Base-by-base conservation (phyloP, 2,888 invertebrate species). In the Orthonychiurus folsomi region DNA sequence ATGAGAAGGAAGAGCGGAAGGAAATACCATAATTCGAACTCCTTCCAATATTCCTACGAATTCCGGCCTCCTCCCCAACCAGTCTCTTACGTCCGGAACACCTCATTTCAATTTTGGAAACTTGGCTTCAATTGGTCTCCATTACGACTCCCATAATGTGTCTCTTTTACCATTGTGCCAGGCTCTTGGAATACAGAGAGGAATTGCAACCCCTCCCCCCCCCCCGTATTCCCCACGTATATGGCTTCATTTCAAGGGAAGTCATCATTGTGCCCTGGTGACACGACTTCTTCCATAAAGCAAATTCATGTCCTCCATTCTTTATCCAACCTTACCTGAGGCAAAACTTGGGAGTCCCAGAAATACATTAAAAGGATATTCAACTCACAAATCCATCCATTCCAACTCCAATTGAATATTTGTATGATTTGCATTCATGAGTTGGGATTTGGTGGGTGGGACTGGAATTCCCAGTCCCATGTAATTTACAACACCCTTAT, bases 101-200 rank as follows among this genome's bases (percentile, higher is more conserved):
- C 37, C 37, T 37, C 37, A 37, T 37, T 37, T 37, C 37, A 37
- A 37, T 37, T 37, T 37, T 37, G 37, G 37, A 37, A 37, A 37
- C 37, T 37, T 37, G 37, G 15, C 37, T 37, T 37, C 37, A 37
- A 37, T 37, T 37, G 37, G 37, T 37, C 37, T 37, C 37, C 37
- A 37, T 37, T 37, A 37, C 37, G 37, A 37, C 37, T 15, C 37
- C 37, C 37, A 37, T 37, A 37, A 37, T 37, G 37, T 37, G 37
- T 37, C 37, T 37, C 37, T 37, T 37, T 37, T 37, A 5, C 37
- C 37, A 37, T 9, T 9, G 37, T 9, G 15, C n/a, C n/a, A n/a
- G n/a, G n/a, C n/a, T n/a, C n/a, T n/a, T 37, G 15, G 37, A 37
- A 37, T 37, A 37, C 5, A 15, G 15, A 37, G 15, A 37, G 37